A percentile compares a stretch with the other conserved stretches of the same genome.
Evolutionary conservation across 2,113 vertebrate species (phyloP).

Genomic region (Catharus minimus): DNA sequence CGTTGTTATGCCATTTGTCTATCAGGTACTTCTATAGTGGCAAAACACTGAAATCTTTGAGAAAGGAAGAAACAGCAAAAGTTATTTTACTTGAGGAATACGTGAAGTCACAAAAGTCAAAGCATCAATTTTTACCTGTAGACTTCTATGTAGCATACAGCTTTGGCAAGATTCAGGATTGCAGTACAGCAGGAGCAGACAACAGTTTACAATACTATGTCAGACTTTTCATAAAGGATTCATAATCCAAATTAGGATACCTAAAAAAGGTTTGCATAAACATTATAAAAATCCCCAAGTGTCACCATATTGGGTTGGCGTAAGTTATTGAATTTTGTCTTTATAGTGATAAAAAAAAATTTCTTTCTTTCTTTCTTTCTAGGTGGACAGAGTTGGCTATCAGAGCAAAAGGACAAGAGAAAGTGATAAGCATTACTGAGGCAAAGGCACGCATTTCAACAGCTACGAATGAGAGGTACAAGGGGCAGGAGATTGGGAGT

Average conservation of each 20-base stretch:
- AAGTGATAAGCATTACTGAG: background rate
- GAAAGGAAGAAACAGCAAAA: background rate
- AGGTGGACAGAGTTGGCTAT: background rate
- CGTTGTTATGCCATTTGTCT: background rate
- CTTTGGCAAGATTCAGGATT: background rate
- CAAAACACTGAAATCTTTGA: background rate
- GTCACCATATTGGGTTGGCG: background rate
- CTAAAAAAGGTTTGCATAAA: background rate
- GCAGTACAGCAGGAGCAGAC: background rate
- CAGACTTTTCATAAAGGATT: background rate
- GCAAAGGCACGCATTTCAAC: background rate
- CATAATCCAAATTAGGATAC: background rate
- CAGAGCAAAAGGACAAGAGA: background rate
- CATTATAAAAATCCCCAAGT: accelerated
- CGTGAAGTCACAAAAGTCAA: background rate
- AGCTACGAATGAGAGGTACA: background rate
- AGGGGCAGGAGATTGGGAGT: background rate
- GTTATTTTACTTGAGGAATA: background rate
- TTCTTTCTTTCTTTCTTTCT: background rate
- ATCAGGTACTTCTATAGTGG: background rate
- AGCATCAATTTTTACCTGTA: background rate
- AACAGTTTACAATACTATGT: background rate
- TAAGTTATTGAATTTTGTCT: background rate
- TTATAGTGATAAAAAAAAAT: background rate
- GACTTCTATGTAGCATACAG: background rate